Evolutionary conservation across 1,140 invertebrate genomes (phyloP).

Genomic region (Aphelinus certus): DNA sequence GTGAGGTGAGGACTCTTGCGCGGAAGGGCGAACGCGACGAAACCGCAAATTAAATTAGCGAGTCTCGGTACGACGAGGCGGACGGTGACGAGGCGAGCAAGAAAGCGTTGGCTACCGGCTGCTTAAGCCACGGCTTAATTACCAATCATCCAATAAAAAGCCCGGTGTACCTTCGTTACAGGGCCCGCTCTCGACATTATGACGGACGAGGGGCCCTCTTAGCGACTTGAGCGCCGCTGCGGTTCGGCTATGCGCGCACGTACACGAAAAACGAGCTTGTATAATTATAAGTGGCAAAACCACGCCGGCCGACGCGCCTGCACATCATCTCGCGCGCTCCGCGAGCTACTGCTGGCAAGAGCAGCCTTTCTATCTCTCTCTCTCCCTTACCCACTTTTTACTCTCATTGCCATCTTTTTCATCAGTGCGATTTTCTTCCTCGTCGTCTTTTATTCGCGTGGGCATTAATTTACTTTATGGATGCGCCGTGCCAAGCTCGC

Average conservation of each 20-base stretch:
- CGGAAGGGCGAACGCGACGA: conserved; percentile 45
- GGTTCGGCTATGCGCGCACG: conserved; percentile 44
- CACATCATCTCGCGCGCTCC: not conserved
- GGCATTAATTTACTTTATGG: conserved; percentile 37
- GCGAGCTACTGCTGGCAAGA: not conserved
- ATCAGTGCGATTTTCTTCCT: conserved; percentile 21
- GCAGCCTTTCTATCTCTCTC: conserved; percentile 10
- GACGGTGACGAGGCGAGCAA: conserved; percentile 42
- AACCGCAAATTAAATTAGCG: conserved; percentile 64
- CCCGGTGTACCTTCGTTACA: conserved; percentile 42
- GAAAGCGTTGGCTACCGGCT: conserved; percentile 56
- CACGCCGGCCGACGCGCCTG: conserved; percentile 14
- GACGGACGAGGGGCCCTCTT: conserved; percentile 8
- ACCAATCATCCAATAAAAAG: conserved; percentile 63
- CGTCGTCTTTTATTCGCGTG: conserved; percentile 4
- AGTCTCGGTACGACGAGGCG: conserved; percentile 50
- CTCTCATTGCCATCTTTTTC: conserved; percentile 33
- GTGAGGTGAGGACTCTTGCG: conserved; percentile 2
- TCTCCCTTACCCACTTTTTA: not conserved
- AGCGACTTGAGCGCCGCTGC: not conserved
- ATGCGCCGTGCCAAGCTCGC: conserved; percentile 8
- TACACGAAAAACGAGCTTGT: conserved; percentile 54
- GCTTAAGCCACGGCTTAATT: conserved; percentile 60
- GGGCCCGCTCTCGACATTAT: not conserved
- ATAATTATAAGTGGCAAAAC: conserved; percentile 62